A percentile compares a stretch with the other conserved stretches of the same genome.
phyloP scores from a whole-genome alignment of 2,113 vertebrate genomes.

The Microtus oregoni region DNA sequence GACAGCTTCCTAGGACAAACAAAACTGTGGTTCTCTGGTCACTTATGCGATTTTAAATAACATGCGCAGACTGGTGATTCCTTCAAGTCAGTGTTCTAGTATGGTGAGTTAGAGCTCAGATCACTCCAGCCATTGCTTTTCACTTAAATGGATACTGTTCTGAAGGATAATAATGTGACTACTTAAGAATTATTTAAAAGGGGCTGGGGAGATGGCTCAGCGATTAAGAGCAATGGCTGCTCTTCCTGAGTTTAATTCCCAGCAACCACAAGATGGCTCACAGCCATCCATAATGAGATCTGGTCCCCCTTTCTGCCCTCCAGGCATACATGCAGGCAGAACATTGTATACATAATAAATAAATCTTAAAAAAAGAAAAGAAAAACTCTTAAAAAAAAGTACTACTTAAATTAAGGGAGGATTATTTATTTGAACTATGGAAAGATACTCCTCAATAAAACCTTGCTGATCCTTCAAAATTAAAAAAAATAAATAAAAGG shows the following conservation, averaged over 20 bases:
- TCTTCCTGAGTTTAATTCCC: no score
- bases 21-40: background rate
- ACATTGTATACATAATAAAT: no score
- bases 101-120: background rate
- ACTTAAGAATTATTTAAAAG: background rate
- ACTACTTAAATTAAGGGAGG: background rate
- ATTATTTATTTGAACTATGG: background rate
- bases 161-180: background rate
- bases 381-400: background rate
- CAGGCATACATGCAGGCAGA: no score
- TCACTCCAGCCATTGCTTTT: background rate
- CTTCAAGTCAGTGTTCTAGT: background rate
- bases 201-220: background rate
- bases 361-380: no score
- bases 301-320: no score
- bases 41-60: background rate
- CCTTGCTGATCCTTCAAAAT: background rate
- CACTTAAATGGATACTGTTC: background rate
- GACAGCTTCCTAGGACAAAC: background rate
- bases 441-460: background rate
- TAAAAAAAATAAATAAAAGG: background rate
- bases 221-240: no score
- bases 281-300: no score
- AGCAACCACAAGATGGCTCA: no score
- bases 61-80: background rate